Percentiles rank a stretch among this genome's conserved stretches.
phyloP scores from a whole-genome alignment of 2,113 vertebrate genomes.

The Arizona elegans region DNA sequence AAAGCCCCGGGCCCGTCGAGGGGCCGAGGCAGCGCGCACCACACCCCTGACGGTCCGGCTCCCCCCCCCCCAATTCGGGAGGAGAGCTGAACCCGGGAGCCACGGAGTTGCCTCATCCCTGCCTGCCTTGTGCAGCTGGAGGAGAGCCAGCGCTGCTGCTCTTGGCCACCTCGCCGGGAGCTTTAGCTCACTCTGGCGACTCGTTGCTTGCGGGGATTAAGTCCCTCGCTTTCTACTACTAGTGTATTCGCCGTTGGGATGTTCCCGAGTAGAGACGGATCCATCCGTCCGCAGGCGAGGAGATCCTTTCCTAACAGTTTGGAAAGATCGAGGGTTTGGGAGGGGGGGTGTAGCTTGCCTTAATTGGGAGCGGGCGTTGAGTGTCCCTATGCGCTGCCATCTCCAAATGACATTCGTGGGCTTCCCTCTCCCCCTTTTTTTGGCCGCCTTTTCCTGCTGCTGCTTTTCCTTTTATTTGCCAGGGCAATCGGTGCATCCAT shows the following conservation, averaged over 20 bases:
- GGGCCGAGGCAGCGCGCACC: background rate
- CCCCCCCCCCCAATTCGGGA: background rate
- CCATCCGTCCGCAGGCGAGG: background rate
- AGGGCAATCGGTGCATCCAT: background rate
- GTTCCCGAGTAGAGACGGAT: background rate
- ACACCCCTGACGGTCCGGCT: background rate
- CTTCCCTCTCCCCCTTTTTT: background rate
- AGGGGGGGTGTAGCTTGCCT: background rate
- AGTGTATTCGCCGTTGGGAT: background rate
- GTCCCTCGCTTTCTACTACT: background rate
- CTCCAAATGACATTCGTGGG: conserved; percentile 54
- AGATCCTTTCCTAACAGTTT: background rate
- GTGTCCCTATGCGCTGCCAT: conserved; percentile 11
- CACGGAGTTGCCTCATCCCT: no score
- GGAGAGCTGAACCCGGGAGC: background rate
- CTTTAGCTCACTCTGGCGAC: background rate
- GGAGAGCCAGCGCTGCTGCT: background rate
- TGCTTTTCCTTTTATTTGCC: background rate
- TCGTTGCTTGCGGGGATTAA: background rate
- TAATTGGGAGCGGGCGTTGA: background rate
- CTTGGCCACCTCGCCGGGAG: background rate
- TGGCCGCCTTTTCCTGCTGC: background rate
- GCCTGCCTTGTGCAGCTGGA: background rate
- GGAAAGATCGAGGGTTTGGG: no score
- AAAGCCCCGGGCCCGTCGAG: background rate